These are phyloP conservation scores for Tichodroma muraria DNA, from an alignment of 2,113 vertebrate species.

Conservation along the genomic window DNA sequence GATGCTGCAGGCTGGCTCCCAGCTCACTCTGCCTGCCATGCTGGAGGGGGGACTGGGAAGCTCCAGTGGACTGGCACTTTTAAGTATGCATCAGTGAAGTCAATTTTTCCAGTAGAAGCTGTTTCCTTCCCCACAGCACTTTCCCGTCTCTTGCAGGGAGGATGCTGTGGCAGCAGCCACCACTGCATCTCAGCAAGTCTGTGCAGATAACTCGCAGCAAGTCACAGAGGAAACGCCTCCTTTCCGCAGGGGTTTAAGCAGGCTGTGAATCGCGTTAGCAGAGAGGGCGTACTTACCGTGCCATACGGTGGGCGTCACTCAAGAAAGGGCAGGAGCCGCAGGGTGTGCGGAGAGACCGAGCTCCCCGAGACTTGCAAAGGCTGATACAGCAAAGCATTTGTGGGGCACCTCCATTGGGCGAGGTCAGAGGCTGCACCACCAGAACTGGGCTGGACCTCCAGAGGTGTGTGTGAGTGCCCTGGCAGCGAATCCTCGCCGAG, in stretches of 20 bases:
- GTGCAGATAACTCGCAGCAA: neutral
- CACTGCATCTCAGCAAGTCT: neutral
- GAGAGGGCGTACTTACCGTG: neutral
- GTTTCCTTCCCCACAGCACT: neutral
- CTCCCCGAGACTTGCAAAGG: neutral
- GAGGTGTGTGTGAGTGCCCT: fast-evolving
- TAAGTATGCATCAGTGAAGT: neutral
- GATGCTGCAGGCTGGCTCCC: neutral
- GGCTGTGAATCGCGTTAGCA: neutral
- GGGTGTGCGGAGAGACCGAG: neutral
- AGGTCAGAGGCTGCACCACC: neutral
- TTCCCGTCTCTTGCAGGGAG: neutral
- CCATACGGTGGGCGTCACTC: neutral
- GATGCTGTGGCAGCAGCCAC: neutral
- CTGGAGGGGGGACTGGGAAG: neutral
- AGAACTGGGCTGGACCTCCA: neutral
- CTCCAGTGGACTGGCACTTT: neutral
- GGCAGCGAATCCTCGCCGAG: neutral
- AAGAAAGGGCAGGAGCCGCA: neutral
- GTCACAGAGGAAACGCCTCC: neutral
- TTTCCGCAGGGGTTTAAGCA: neutral
- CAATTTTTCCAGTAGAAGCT: neutral
- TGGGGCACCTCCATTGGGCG: fast-evolving
- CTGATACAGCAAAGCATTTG: neutral
- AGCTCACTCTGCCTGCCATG: neutral